These are phyloP conservation scores for Caenorhabditis latens DNA, from an alignment of 1,140 invertebrate species.

Conservation along the genomic window DNA sequence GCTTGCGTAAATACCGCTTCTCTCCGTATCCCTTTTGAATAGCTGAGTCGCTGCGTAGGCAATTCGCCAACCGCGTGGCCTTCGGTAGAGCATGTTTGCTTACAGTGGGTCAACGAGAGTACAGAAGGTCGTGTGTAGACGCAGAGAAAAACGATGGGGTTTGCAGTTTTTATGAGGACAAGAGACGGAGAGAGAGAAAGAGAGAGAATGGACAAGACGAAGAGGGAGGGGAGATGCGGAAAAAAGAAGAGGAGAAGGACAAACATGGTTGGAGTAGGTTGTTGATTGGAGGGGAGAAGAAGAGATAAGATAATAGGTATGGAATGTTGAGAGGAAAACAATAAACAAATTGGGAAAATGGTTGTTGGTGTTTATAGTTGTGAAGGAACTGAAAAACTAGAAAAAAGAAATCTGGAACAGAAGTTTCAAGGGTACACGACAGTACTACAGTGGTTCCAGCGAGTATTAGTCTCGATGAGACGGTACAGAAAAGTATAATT, in stretches of 20 bases:
- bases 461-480: too few relatives aligned
- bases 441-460: too few relatives aligned
- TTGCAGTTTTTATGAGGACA: not conserved
- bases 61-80: constrained; percentile 26
- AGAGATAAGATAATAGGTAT: not conserved
- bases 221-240: not conserved
- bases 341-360: not conserved
- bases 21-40: not conserved
- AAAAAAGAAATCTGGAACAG: too few relatives aligned
- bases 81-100: not conserved
- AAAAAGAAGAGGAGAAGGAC: too few relatives aligned
- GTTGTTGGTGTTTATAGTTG: too few relatives aligned
- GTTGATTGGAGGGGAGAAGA: not conserved
- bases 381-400: too few relatives aligned
- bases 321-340: not conserved
- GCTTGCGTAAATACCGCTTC: not conserved
- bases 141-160: not conserved
- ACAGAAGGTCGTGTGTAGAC: not conserved
- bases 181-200: too few relatives aligned
- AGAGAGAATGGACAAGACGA: not conserved
- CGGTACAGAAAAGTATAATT: too few relatives aligned
- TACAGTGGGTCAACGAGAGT: not conserved
- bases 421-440: too few relatives aligned
- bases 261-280: too few relatives aligned
- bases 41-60: constrained; percentile 10